phyloP scores from a whole-genome alignment of 2,888 invertebrate species.

The Arrhopalites spinosus region DNA sequence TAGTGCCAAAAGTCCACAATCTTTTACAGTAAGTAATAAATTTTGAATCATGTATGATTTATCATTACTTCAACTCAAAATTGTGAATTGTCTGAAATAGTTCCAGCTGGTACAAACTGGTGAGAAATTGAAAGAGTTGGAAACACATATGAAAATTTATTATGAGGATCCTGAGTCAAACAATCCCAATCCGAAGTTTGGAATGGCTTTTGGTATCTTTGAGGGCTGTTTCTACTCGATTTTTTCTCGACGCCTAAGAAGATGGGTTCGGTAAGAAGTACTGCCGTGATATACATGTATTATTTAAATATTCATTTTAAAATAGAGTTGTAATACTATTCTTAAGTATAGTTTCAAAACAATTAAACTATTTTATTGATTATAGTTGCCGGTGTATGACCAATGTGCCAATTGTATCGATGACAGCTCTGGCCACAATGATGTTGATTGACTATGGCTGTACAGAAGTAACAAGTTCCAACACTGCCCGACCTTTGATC shows the following conservation, averaged over 20 bases:
- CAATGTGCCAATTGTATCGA: background rate
- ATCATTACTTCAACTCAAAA: too few relatives aligned
- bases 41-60: too few relatives aligned
- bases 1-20: background rate
- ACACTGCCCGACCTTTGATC: background rate
- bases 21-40: background rate
- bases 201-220: background rate
- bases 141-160: background rate
- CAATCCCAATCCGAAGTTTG: background rate
- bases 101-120: background rate
- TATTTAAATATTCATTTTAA: background rate
- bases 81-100: background rate
- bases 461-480: background rate
- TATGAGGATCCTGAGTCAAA: slow-evolving; percentile 1
- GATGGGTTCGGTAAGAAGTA: slow-evolving; percentile 3
- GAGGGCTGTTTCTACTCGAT: background rate
- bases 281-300: background rate
- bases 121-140: background rate
- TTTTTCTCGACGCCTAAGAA: background rate
- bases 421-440: background rate
- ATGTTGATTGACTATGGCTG: background rate
- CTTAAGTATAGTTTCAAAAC: background rate
- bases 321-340: background rate
- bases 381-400: background rate
- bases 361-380: background rate